phyloP scores from a whole-genome alignment of 1,140 invertebrate genomes.

The Arctopsyche grandis region DNA sequence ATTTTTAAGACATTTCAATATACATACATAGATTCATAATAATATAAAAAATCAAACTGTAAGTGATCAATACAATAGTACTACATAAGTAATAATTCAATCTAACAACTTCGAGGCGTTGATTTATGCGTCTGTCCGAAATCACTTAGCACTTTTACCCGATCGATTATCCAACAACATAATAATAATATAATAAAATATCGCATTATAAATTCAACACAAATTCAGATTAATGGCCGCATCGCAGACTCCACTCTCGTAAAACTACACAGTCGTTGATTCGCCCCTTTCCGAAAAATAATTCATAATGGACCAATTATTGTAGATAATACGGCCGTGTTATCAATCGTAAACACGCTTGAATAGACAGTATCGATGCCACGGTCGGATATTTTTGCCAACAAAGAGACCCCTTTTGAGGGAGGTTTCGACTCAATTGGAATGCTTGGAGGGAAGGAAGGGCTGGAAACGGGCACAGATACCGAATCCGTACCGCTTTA shows the following conservation, averaged over 20 bases:
- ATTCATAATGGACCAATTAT: not conserved
- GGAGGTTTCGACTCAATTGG: conserved; percentile 25
- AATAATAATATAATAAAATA: not conserved
- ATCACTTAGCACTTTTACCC: not conserved
- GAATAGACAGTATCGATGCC: conserved; percentile 10
- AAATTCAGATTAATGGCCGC: not conserved
- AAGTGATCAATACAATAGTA: too few species aligned
- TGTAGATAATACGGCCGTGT: not conserved
- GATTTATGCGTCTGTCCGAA: conserved; percentile 10
- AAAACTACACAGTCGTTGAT: not conserved
- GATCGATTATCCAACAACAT: not conserved
- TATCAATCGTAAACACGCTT: conserved; percentile 20
- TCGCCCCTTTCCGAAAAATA: not conserved
- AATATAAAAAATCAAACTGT: not conserved
- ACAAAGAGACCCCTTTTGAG: conserved; percentile 10
- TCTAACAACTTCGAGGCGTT: too few species aligned
- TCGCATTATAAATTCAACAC: not conserved
- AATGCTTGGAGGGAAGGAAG: not conserved
- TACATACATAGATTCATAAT: too few species aligned
- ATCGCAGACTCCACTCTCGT: not conserved
- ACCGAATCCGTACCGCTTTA: conserved; percentile 28
- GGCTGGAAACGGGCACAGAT: not conserved
- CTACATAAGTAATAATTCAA: too few species aligned
- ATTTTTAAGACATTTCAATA: too few species aligned
- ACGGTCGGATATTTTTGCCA: conserved; percentile 13